phyloP scores from a whole-genome alignment of 1,140 invertebrate genomes.

The Drosophila sturtevanti region DNA sequence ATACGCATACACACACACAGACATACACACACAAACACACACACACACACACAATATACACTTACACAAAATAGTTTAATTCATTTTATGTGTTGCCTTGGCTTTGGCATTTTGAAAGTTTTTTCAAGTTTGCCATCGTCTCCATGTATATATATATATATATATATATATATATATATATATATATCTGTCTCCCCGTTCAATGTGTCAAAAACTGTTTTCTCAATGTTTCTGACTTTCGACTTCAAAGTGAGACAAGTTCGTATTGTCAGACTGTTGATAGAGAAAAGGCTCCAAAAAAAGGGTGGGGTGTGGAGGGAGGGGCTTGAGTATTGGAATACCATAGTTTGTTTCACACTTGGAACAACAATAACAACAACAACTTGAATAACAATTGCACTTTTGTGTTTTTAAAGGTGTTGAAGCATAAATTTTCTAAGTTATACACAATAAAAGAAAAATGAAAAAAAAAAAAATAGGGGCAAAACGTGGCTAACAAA shows the following conservation, averaged over 20 bases:
- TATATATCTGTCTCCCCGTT: background rate
- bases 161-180: too few species aligned
- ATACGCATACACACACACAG: conserved; percentile 13
- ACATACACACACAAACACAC: conserved; percentile 1
- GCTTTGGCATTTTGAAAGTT: conserved; percentile 19
- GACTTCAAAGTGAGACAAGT: background rate
- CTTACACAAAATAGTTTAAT: conserved; percentile 16
- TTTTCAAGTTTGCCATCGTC: conserved; percentile 7
- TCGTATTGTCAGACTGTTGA: too few species aligned
- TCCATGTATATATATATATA: too few species aligned
- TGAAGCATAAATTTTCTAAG: conserved; percentile 51
- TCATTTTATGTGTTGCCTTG: conserved; percentile 30
- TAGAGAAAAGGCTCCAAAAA: background rate
- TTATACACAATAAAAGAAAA: conserved; percentile 14
- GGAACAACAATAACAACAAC: background rate
- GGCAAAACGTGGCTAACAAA: too few species aligned
- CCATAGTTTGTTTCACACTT: conserved; percentile 14
- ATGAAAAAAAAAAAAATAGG: too few species aligned
- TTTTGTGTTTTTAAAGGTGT: conserved; percentile 44
- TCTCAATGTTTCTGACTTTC: conserved; percentile 23
- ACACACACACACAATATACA: conserved; percentile 27
- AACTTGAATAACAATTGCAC: conserved; percentile 40
- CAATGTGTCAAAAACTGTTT: conserved; percentile 48
- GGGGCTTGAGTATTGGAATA: too few species aligned
- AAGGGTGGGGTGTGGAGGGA: background rate